A percentile compares a stretch with the other conserved stretches of the same genome.
phyloP scores from a whole-genome alignment of 2,113 vertebrate genomes.

The Trematocara unimaculatum region DNA sequence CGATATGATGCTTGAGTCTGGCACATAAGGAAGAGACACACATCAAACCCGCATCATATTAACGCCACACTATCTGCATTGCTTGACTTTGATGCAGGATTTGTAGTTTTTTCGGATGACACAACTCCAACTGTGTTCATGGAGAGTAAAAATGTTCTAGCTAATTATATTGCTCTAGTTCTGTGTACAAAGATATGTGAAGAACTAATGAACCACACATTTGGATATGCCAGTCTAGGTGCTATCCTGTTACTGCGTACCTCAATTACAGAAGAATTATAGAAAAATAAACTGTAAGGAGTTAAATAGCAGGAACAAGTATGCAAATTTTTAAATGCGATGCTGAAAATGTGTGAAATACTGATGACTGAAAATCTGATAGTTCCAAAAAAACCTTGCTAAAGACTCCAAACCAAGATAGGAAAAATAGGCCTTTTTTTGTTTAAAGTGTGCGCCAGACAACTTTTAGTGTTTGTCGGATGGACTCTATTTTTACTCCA shows the following conservation, averaged over 20 bases:
- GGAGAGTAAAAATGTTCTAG: not conserved
- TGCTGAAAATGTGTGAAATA: not conserved
- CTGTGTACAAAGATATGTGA: not conserved
- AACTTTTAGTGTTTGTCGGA: slow-evolving; percentile 8
- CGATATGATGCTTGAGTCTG: not conserved
- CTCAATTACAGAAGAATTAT: not conserved
- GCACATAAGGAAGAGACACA: not conserved
- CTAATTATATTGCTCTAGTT: not conserved
- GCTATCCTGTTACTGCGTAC: not conserved
- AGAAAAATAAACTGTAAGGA: not conserved
- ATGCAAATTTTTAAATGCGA: not conserved
- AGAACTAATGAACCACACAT: not conserved
- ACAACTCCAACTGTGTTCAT: not conserved
- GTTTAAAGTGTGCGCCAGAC: not conserved
- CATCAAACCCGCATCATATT: not conserved
- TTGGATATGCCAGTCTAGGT: not conserved
- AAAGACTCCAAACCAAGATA: not conserved
- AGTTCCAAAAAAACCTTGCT: not conserved
- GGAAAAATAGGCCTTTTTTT: not conserved
- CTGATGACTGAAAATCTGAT: not conserved
- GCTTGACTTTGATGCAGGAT: not conserved
- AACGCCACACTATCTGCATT: not conserved
- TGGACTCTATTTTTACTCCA: not conserved
- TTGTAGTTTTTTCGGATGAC: not conserved
- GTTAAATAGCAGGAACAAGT: not conserved